These are phyloP conservation scores for Paguma larvata DNA, from an alignment of 2,797 vertebrate species.

Conservation along the genomic window DNA sequence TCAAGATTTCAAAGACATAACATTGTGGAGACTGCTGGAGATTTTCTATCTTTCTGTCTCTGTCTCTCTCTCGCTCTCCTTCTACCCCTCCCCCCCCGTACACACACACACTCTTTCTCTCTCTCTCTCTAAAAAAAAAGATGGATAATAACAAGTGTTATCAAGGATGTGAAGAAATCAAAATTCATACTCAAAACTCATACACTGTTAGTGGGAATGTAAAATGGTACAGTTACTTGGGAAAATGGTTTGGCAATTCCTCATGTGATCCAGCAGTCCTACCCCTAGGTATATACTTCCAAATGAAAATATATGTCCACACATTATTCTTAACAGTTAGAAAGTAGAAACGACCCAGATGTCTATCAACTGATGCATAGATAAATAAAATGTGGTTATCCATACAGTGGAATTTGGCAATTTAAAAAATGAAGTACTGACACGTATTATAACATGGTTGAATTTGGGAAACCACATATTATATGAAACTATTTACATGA, in stretches of 20 bases:
- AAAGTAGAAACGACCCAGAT: conserved; percentile 2
- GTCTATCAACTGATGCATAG: background rate
- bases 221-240: background rate
- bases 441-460: background rate
- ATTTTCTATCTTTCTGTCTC: no score
- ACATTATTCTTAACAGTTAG: background rate
- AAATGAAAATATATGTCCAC: conserved; percentile 10
- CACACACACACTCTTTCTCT: no score
- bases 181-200: background rate
- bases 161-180: background rate
- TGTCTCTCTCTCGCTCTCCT: no score
- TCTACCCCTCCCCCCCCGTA: no score
- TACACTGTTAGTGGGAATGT: background rate
- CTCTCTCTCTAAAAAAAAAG: background rate
- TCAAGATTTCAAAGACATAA: no score
- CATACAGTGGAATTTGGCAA: background rate
- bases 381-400: background rate
- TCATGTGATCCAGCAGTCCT: background rate
- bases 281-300: background rate
- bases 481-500: background rate
- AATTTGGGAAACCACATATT: background rate
- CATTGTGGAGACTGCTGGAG: no score
- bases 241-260: background rate
- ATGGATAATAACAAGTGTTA: background rate
- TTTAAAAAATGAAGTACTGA: background rate